A percentile compares a stretch with the other conserved stretches of the same genome.
These are phyloP conservation scores for Danio rerio DNA, from an alignment of 2,113 vertebrate species.

Conservation along the genomic window GRCz12tu NC_133176.1:39269001-39269500, in stretches of 20 bases:
- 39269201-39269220: slow-evolving; percentile 70
- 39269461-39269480: slow-evolving; percentile 73
- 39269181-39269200: slow-evolving; percentile 68
- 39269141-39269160: slow-evolving; percentile 78
- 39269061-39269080: slow-evolving; percentile 98
- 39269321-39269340: slow-evolving; percentile 83
- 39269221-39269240: slow-evolving; percentile 70
- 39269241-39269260: slow-evolving; percentile 94
- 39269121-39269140: slow-evolving; percentile 90
- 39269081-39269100: slow-evolving; percentile 96
- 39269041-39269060: slow-evolving; percentile 92
- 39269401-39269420: slow-evolving; percentile 82
- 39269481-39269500: slow-evolving; percentile 86
- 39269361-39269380: slow-evolving; percentile 89
- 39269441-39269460: slow-evolving; percentile 71
- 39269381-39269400: slow-evolving; percentile 67
- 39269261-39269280: slow-evolving; percentile 95
- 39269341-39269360: slow-evolving; percentile 95
- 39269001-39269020: slow-evolving; percentile 86
- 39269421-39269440: slow-evolving; percentile 78
- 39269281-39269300: slow-evolving; percentile 98
- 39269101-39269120: slow-evolving; percentile 96
- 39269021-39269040: slow-evolving; percentile 76
- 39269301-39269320: slow-evolving; percentile 89
- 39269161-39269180: slow-evolving; percentile 68